Conservation (phyloP, 2,113 vertebrate genomes). For the Lathamus discolor region DNA sequence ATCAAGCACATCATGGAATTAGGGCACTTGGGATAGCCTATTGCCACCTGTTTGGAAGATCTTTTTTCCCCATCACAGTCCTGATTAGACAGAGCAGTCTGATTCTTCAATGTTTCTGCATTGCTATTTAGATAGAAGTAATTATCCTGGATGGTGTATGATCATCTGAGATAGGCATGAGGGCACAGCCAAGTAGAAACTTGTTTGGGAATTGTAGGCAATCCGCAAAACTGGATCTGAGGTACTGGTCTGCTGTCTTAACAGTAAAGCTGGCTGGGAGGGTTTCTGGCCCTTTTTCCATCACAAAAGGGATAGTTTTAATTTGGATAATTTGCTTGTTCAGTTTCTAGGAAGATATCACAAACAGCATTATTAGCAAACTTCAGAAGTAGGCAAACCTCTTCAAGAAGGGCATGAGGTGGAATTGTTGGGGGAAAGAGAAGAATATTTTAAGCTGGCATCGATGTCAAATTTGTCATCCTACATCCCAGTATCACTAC, state of each 20-base stretch:
- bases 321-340: not conserved
- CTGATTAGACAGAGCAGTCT: not conserved
- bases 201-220: not conserved
- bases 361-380: not conserved
- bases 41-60: not conserved
- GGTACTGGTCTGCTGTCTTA: not conserved
- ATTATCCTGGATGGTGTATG: not conserved
- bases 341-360: not conserved
- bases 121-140: not conserved
- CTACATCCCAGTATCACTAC: not conserved
- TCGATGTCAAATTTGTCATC: not conserved
- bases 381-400: not conserved
- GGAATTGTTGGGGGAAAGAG: not conserved
- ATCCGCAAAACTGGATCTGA: not conserved
- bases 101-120: not conserved
- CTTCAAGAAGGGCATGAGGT: not conserved
- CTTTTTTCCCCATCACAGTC: not conserved
- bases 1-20: accelerated
- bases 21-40: not conserved
- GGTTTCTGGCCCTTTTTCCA: not conserved
- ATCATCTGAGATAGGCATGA: not conserved
- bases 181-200: not conserved
- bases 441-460: not conserved
- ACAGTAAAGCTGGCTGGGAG: not conserved
- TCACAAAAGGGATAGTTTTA: not conserved